Percentiles rank a stretch among this genome's conserved stretches.
phyloP scores from a whole-genome alignment of 2,113 vertebrate species.

The Mirza zaza region DNA sequence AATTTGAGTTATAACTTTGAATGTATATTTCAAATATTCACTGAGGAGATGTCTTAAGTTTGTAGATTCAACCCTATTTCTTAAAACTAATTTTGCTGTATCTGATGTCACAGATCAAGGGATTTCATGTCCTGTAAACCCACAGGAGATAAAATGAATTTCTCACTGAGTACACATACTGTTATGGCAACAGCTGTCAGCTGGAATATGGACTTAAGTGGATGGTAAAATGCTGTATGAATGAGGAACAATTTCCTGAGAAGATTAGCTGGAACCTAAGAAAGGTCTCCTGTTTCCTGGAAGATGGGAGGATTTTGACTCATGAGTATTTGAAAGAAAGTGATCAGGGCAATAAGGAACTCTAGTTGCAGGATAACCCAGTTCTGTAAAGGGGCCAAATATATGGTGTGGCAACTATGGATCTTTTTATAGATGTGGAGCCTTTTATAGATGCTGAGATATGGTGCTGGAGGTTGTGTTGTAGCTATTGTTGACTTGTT shows the following conservation, averaged over 20 bases:
- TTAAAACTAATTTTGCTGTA: not conserved
- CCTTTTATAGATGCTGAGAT: conserved; percentile 53
- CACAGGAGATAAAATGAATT: not conserved
- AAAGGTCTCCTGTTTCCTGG: not conserved
- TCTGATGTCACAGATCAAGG: not conserved
- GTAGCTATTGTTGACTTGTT: conserved; percentile 18
- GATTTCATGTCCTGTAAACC: not conserved
- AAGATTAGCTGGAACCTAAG: not conserved
- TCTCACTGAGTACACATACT: not conserved
- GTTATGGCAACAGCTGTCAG: not conserved
- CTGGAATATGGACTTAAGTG: not conserved
- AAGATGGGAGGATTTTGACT: not conserved
- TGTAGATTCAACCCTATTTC: not conserved
- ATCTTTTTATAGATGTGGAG: conserved; percentile 39
- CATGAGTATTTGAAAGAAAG: not conserved
- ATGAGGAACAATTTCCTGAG: conserved; percentile 1
- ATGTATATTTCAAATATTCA: not conserved
- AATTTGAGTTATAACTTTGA: conserved; percentile 40
- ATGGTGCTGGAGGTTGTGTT: not conserved
- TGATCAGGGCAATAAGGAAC: not conserved
- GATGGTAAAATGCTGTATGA: not conserved
- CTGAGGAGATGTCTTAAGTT: not conserved
- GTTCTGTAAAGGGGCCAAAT: not conserved
- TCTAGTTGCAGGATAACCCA: not conserved
- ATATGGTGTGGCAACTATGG: not conserved